Conservation (phyloP, 2,888 invertebrate species). For the Tridacna crocea region DNA sequence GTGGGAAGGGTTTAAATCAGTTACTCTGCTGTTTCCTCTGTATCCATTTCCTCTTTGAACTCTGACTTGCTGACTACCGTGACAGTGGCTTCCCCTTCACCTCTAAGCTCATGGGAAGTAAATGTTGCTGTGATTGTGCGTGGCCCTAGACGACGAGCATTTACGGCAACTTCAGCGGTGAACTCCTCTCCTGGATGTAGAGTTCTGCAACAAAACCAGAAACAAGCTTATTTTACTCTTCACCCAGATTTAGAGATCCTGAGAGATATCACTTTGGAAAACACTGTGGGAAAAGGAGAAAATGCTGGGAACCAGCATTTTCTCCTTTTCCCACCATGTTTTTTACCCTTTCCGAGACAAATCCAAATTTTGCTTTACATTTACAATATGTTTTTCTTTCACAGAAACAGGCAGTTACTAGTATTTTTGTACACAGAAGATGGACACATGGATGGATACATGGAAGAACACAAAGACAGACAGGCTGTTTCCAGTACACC, state of each 20-base stretch:
- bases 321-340: background rate
- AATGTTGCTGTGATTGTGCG: constrained; percentile 72
- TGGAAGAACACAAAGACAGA: too few species aligned
- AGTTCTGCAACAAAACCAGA: constrained; percentile 54
- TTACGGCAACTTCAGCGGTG: constrained; percentile 58
- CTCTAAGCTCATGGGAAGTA: constrained; percentile 68
- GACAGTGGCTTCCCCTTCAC: constrained; percentile 60
- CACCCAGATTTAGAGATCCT: background rate
- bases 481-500: too few species aligned
- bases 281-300: background rate
- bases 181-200: constrained; percentile 71
- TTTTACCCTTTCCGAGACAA: background rate
- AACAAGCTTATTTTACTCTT: background rate
- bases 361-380: too few species aligned
- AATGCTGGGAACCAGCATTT: background rate
- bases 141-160: constrained; percentile 62
- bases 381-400: too few species aligned
- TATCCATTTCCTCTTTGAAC: constrained; percentile 20
- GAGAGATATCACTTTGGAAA: background rate
- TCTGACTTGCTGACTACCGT: constrained; percentile 58
- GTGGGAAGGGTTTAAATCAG: background rate
- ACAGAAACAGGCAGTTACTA: too few species aligned
- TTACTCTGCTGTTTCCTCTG: too few species aligned
- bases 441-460: too few species aligned
- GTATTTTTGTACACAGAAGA: too few species aligned